phyloP scores from a whole-genome alignment of 2,888 invertebrate genomes.

The Alentia gelatinosa region DNA sequence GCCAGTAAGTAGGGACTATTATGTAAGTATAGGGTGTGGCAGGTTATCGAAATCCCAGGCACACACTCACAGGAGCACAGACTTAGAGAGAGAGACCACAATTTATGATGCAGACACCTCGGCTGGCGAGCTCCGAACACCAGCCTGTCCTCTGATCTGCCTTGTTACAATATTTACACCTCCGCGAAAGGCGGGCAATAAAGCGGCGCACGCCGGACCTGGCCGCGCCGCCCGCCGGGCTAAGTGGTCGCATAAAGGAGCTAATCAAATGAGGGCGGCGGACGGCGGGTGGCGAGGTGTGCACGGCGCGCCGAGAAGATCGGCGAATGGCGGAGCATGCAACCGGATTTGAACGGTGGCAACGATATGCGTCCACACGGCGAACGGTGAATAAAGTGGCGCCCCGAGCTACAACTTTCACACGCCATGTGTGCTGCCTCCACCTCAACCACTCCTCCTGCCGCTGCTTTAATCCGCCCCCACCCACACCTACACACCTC shows the following conservation, averaged over 20 bases:
- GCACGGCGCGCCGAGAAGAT: background rate
- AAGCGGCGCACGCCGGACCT: background rate
- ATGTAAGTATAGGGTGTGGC: too few relatives aligned
- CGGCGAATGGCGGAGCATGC: slow-evolving; percentile 16
- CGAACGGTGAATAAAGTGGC: background rate
- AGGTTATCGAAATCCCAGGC: too few relatives aligned
- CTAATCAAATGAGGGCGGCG: background rate
- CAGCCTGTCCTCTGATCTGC: background rate
- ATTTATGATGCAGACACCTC: slow-evolving; percentile 19
- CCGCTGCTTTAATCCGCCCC: too few relatives aligned
- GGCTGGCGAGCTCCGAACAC: background rate
- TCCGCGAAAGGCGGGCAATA: background rate
- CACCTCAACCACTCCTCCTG: background rate
- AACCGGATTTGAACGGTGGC: slow-evolving; percentile 5
- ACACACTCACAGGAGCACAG: too few relatives aligned
- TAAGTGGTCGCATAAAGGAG: slow-evolving; percentile 35
- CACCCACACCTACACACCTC: too few relatives aligned
- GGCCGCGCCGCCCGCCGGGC: background rate
- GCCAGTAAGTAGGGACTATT: too few relatives aligned
- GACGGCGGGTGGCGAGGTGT: background rate
- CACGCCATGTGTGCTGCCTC: slow-evolving; percentile 3
- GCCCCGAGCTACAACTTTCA: slow-evolving; percentile 35
- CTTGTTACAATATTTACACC: slow-evolving; percentile 46
- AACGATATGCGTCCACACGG: slow-evolving; percentile 28
- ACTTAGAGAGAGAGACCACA: too few relatives aligned